Evolutionary conservation across 2,888 invertebrate species (phyloP).

Genomic region (Diabrotica balteata): DNA sequence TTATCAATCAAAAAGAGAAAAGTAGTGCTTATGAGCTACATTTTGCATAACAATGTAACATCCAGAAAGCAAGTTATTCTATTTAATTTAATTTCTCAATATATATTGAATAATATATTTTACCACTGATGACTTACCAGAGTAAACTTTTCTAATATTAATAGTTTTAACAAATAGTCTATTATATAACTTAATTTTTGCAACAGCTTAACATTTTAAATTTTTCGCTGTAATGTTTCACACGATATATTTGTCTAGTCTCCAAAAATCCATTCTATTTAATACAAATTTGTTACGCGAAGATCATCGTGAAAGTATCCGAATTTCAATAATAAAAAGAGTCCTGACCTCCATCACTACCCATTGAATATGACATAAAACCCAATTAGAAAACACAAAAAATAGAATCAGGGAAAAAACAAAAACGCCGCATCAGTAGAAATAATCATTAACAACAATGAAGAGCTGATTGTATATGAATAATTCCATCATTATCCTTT

Average conservation of each 20-base stretch:
- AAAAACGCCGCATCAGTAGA: conserved; percentile 49
- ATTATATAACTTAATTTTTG: too few relatives aligned
- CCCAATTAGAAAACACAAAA: conserved; percentile 10
- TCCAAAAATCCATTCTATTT: too few relatives aligned
- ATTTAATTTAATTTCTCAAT: too few relatives aligned
- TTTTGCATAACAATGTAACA: too few relatives aligned
- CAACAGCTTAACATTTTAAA: too few relatives aligned
- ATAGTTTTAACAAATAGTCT: too few relatives aligned
- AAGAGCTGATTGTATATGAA: conserved; percentile 51
- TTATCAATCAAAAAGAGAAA: too few relatives aligned
- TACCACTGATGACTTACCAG: too few relatives aligned
- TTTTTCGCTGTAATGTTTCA: neutral
- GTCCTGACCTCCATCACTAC: conserved; percentile 14
- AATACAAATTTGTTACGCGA: neutral
- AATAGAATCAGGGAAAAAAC: conserved; percentile 33
- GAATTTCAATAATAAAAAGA: conserved; percentile 8
- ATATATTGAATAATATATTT: too few relatives aligned
- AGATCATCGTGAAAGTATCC: conserved; percentile 5
- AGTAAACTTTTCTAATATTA: too few relatives aligned
- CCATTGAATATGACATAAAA: conserved; percentile 11
- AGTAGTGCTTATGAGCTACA: too few relatives aligned
- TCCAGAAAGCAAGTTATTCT: too few relatives aligned
- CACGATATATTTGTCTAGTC: neutral
- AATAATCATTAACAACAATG: conserved; percentile 50
- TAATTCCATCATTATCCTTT: conserved; percentile 51